Evolutionary conservation across 2,888 invertebrate species (phyloP), one percentile per base, ranked within the genome.

Genomic region (Caenorhabditis sp.): DNA sequence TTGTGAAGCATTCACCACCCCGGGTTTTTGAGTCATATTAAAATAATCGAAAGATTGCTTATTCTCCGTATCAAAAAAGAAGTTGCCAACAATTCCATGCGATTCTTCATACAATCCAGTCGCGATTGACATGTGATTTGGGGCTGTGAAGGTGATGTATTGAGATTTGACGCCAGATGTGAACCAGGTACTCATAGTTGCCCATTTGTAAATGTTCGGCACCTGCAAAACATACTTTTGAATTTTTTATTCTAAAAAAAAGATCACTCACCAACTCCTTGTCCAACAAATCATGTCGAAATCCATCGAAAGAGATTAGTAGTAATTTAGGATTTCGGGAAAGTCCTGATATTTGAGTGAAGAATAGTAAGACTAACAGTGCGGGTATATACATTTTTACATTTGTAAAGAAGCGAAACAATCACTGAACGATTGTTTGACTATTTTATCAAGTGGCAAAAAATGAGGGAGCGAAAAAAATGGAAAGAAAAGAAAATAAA

Each of bases 41-140:
- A 76, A 81, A 52, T 77, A 76, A 56, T 81, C 81, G 38, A 74
- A 81, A 77, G 64, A 50, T 63, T 75, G 76, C 20, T 76, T 77
- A 0, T 64, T 69, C 5, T 72, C 76, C 17, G 70, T 25, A 59
- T 81, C 79, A 67, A 70, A 82, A 67, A 82, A 82, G 62, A 70
- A 81, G 58, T 82, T 82, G 50, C 77, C 76, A 25, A 82, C 80
- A 36, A 82, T 79, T 43, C 82, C 82, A 31, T 82, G 82, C 25
- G 62, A 59, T 58, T 82, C 79, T 58, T 82, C 80, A 50, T 63
- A 75, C 38, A 78, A 49, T 43, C 82, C 82, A 0, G 80, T 78
- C 0, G 78, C 80, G 10, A 80, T 80, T 17, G 76, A 74, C 79
- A 82, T 80, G 58, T 82, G 82, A 61, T 82, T 82, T n/a, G 82